These are phyloP conservation scores for Microcebus lehilahytsara DNA, from an alignment of 2,113 vertebrate species.

Conservation along the genomic window DNA sequence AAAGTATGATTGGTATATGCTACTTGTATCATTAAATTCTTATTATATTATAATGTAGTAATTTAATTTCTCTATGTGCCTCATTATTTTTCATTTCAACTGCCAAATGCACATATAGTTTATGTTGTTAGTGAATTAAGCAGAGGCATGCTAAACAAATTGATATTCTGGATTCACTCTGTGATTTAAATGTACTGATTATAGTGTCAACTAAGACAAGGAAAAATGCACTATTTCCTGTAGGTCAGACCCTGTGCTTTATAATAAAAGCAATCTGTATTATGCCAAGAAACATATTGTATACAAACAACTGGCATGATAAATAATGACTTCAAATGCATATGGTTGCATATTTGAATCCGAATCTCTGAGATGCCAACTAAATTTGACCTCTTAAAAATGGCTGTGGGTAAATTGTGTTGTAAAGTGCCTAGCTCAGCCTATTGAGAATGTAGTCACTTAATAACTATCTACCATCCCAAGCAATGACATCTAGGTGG, in stretches of 20 bases:
- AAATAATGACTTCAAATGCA: slow-evolving; percentile 60
- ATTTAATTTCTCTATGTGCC: slow-evolving; percentile 83
- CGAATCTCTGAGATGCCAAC: slow-evolving; percentile 15
- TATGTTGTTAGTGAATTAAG: slow-evolving; percentile 81
- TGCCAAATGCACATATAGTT: slow-evolving; percentile 80
- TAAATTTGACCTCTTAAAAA: slow-evolving; percentile 19
- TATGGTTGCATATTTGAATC: background rate
- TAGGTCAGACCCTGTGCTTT: slow-evolving; percentile 56
- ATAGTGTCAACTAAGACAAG: slow-evolving; percentile 71
- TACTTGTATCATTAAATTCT: slow-evolving; percentile 84
- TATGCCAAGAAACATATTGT: slow-evolving; percentile 45
- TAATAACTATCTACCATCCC: background rate
- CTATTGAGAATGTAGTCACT: background rate
- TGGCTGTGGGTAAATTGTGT: background rate
- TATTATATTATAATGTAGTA: slow-evolving; percentile 82
- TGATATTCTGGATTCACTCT: slow-evolving; percentile 74
- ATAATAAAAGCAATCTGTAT: slow-evolving; percentile 71
- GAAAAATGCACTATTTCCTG: slow-evolving; percentile 63
- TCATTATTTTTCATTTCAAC: slow-evolving; percentile 84
- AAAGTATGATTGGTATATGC: slow-evolving; percentile 77
- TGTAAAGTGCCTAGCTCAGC: background rate
- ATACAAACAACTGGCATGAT: slow-evolving; percentile 15
- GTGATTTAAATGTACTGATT: slow-evolving; percentile 75
- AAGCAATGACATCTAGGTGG: background rate
- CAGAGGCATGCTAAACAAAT: slow-evolving; percentile 66